Percentiles rank a stretch among this genome's conserved stretches.
Evolutionary conservation across 1,140 invertebrate genomes (phyloP).

Genomic region (Lucilia sericata): DNA sequence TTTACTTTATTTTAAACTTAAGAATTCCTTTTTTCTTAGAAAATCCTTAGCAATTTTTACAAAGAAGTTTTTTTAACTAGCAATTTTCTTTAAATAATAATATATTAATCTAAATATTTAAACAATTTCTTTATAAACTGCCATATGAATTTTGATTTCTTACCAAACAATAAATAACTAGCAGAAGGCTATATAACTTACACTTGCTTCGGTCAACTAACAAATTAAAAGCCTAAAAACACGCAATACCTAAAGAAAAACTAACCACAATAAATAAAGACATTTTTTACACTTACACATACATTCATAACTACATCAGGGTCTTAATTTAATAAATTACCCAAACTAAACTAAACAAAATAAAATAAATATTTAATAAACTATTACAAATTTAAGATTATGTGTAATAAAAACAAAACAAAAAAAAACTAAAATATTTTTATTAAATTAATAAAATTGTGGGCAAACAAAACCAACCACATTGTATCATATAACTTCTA

Average conservation of each 20-base stretch:
- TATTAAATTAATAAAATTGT: constrained; percentile 7
- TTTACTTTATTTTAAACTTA: too few relatives aligned
- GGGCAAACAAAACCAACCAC: background rate
- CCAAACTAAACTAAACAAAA: background rate
- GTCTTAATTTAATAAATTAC: background rate
- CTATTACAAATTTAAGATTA: too few relatives aligned
- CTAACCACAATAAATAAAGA: too few relatives aligned
- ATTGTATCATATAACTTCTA: background rate
- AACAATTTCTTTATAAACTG: too few relatives aligned
- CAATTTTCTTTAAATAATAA: too few relatives aligned
- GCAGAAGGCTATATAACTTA: background rate
- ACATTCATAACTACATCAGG: background rate
- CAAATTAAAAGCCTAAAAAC: constrained; percentile 1
- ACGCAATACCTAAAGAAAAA: background rate
- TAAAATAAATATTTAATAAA: constrained; percentile 1
- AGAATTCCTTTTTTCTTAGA: too few relatives aligned
- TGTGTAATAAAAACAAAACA: too few relatives aligned
- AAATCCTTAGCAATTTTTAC: too few relatives aligned
- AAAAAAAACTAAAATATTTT: background rate
- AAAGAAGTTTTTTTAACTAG: too few relatives aligned
- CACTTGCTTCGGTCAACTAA: background rate
- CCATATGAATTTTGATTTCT: too few relatives aligned
- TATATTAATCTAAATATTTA: too few relatives aligned
- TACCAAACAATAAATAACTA: too few relatives aligned
- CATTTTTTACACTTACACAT: background rate